Evolutionary conservation across 2,888 invertebrate genomes (phyloP), one percentile per base, ranked within the genome.

Genomic region (Cheilosia urbana): DNA sequence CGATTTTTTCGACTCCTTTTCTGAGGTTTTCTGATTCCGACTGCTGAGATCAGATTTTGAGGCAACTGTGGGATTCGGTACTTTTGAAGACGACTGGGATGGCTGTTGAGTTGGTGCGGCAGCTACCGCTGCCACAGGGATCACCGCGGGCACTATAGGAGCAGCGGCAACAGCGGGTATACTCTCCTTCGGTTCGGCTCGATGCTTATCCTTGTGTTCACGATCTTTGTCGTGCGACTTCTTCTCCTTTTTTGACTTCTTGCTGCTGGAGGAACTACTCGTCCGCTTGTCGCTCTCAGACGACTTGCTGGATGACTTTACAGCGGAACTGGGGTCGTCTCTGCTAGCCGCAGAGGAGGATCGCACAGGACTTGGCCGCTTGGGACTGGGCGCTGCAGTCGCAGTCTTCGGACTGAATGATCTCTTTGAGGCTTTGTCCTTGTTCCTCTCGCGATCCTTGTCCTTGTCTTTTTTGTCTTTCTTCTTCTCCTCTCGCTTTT

Each of bases 151-250:
- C 4, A 84, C 87, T 0, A 72, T n/a, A 40, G 82, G 49, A 60
- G 69, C 62, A 57, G 55, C 78, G 69, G 11, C 83, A 30, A 19
- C 21, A 1, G 37, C 27, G 13, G 71, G 21, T 40, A 34, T 40
- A 24, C 53, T 62, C 24, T 79, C 79, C 42, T 87, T 82, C 5
- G 69, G 4, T 13, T 79, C 79, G 19, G 49, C 34, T 4, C 88
- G 87, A 71, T 89, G 89, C 87, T 90, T 90, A 66, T 92, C 91
- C 68, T 90, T 89, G 78, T 91, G 90, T 13, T 91, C 91, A n/a
- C 89, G 90, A n/a, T 93, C 92, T 88, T 94, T 94, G 58, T 94
- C 94, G 89, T 95, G 94, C 68, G 94, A 94, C 89, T 95, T 95
- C 88, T 93, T 93, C 69, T 93, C 94, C 80, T 93, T 94, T 77